phyloP scores from a whole-genome alignment of 2,888 invertebrate species.

The Mesorhabditis sp. region DNA sequence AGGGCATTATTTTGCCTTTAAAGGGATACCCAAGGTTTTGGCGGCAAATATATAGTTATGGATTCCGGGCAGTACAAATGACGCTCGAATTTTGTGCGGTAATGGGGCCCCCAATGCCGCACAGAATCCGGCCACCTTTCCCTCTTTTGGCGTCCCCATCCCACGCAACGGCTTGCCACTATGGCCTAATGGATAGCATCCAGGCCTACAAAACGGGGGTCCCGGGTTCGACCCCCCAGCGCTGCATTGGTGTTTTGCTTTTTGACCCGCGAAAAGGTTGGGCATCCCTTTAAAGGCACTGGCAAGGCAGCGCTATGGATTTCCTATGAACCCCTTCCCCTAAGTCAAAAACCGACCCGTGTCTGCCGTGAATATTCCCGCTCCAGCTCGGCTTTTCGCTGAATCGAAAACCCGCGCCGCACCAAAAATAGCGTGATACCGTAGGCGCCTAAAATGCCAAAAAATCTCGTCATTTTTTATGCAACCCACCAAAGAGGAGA shows the following conservation, averaged over 20 bases:
- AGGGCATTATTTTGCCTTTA: too few species aligned
- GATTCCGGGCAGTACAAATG: too few species aligned
- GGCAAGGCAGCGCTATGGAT: background rate
- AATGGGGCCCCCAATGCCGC: too few species aligned
- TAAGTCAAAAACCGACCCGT: background rate
- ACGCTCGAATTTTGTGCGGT: too few species aligned
- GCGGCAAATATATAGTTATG: too few species aligned
- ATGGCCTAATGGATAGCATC: too few species aligned
- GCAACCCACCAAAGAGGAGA: background rate
- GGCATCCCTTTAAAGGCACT: background rate
- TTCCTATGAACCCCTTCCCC: background rate
- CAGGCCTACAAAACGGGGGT: too few species aligned
- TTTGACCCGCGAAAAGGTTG: background rate
- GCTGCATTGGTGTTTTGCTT: background rate
- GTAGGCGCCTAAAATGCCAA: constrained; percentile 2
- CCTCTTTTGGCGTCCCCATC: too few species aligned
- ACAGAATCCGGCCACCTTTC: too few species aligned
- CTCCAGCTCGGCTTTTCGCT: background rate
- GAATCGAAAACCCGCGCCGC: background rate
- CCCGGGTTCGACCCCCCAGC: background rate
- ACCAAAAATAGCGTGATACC: background rate
- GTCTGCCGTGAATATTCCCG: background rate
- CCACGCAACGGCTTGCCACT: too few species aligned
- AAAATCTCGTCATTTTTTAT: background rate
- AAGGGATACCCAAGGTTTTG: too few species aligned